Evolutionary conservation across 2,113 vertebrate species (phyloP).

Genomic region (Chionis minor): DNA sequence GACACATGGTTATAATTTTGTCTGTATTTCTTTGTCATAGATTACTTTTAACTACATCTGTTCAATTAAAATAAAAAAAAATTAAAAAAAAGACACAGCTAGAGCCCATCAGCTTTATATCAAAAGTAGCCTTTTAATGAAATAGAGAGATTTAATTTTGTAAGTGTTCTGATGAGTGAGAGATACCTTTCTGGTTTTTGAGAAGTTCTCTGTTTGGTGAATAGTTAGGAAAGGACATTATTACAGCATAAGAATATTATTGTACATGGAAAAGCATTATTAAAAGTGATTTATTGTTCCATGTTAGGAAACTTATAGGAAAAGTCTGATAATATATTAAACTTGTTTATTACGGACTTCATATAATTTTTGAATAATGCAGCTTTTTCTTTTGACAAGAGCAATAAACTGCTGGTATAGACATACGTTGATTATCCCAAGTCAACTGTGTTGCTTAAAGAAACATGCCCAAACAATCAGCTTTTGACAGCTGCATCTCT

Average conservation of each 20-base stretch:
- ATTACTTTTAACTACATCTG: slow-evolving; percentile 77
- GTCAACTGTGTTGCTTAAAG: slow-evolving; percentile 80
- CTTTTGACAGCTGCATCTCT: slow-evolving; percentile 78
- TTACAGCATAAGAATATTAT: slow-evolving; percentile 73
- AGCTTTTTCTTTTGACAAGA: slow-evolving; percentile 80
- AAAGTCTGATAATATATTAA: slow-evolving; percentile 82
- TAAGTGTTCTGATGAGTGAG: slow-evolving; percentile 62
- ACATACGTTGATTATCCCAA: slow-evolving; percentile 78
- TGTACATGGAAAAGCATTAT: slow-evolving; percentile 76
- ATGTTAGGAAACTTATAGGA: slow-evolving; percentile 78
- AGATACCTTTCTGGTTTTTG: slow-evolving; percentile 59
- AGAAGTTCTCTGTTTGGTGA: slow-evolving; percentile 71
- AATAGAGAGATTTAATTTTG: slow-evolving; percentile 65
- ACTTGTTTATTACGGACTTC: slow-evolving; percentile 79
- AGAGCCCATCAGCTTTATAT: slow-evolving; percentile 65
- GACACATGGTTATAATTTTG: slow-evolving; percentile 81
- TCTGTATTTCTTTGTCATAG: slow-evolving; percentile 71
- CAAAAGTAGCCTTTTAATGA: slow-evolving; percentile 68
- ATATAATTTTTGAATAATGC: slow-evolving; percentile 81
- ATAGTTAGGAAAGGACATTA: slow-evolving; percentile 73
- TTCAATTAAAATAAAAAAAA: slow-evolving; percentile 74
- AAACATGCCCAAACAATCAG: slow-evolving; percentile 83
- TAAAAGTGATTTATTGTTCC: slow-evolving; percentile 73
- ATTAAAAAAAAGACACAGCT: slow-evolving; percentile 59
- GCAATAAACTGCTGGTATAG: slow-evolving; percentile 79